Evolutionary conservation across 2,888 invertebrate genomes (phyloP), one percentile per base, ranked within the genome.

Genomic region (Xestia xanthographa): DNA sequence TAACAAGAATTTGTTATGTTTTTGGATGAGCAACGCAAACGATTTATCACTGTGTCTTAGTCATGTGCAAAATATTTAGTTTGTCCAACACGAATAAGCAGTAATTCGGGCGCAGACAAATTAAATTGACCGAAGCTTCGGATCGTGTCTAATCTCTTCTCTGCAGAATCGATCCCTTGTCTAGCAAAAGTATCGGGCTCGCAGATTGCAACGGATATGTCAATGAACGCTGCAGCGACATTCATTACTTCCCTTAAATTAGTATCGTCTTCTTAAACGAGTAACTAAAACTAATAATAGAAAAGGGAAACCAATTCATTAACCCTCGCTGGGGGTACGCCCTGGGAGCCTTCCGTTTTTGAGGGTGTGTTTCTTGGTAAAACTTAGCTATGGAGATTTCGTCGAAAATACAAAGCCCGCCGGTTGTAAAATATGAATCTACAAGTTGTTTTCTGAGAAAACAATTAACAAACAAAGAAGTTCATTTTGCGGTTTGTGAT

Each of bases 251-350:
- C 62, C 76, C 79, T 83, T 75, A 79, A 87, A 81, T 85, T 83
- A 79, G 85, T 89, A 68, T 77, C 78, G 72, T 80, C 73, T 76
- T 50, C 72, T 74, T 75, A 86, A 85, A 77, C 79, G 79, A 86
- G 84, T 77, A 83, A 85, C 85, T 85, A 80, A 85, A 87, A 88
- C 89, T 91, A 90, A 88, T 90, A 88, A 90, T 91, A 90, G 90
- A 87, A 90, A 86, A 87, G 84, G 77, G 79, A 86, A 87, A 87
- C 85, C 87, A 90, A 90, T 91, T 88, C 88, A 91, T 91, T 90
- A 88, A 86, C 86, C 89, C 82, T 85, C 82, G 67, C 72, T 75
- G 82, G 62, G 75, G 76, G 84, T 81, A 82, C 84, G 83, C 73
- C 73, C 84, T 84, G 41, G 75, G 66, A 75, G 53, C 68, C 82